These are phyloP conservation scores for Archips xylosteana DNA, from an alignment of 2,888 invertebrate species.

Conservation along the genomic window DNA sequence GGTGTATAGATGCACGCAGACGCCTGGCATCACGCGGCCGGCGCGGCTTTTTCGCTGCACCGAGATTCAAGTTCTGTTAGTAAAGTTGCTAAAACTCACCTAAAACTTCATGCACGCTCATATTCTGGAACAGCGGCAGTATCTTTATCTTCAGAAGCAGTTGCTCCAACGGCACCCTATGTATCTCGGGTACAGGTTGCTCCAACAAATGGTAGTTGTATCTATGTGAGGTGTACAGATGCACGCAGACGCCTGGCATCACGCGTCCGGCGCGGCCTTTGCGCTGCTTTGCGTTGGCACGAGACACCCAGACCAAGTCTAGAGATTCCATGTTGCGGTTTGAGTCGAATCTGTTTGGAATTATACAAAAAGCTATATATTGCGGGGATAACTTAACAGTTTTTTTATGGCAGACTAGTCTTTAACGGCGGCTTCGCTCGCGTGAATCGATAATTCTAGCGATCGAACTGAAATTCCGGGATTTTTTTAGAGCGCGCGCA, in stretches of 20 bases:
- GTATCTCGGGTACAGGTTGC: constrained; percentile 95
- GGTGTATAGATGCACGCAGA: too few relatives aligned
- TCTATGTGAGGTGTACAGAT: constrained; percentile 92
- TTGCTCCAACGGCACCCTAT: constrained; percentile 95
- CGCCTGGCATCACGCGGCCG: too few relatives aligned
- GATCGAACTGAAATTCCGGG: too few relatives aligned
- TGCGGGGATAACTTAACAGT: too few relatives aligned
- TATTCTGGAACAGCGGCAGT: constrained; percentile 79
- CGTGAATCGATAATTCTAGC: too few relatives aligned
- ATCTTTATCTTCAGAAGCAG: constrained; percentile 91
- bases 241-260: constrained; percentile 94
- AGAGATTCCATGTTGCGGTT: constrained; percentile 95
- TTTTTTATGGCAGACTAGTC: too few relatives aligned
- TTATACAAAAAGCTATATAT: too few relatives aligned
- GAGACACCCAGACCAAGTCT: constrained; percentile 95
- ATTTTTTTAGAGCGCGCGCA: too few relatives aligned
- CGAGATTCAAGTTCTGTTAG: too few relatives aligned
- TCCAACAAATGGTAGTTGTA: constrained; percentile 87
- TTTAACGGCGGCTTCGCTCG: too few relatives aligned
- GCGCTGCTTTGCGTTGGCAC: constrained; percentile 95
- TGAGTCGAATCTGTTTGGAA: constrained; percentile 87
- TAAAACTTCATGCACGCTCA: constrained; percentile 82
- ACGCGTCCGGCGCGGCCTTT: constrained; percentile 96
- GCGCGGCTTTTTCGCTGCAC: constrained; percentile 95
- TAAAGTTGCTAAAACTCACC: constrained; percentile 74